These are phyloP conservation scores for Aptenodytes forsteri DNA, from an alignment of 2,113 vertebrate genomes.

Conservation along the genomic window DNA sequence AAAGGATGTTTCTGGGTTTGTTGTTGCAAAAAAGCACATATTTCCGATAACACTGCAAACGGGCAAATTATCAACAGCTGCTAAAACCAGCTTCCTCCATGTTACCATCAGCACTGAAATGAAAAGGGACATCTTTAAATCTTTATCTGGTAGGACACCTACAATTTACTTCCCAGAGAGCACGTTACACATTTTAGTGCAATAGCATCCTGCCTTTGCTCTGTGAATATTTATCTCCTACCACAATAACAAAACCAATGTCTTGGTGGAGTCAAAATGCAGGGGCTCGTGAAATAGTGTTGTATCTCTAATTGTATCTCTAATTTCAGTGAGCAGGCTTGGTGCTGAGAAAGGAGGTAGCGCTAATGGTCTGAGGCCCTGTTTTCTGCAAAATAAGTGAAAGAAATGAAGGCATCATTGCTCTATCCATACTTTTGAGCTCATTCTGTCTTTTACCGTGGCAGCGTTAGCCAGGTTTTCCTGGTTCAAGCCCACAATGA, in stretches of 20 bases:
- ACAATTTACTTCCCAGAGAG: not conserved
- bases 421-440: not conserved
- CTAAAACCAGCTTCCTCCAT: not conserved
- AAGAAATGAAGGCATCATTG: not conserved
- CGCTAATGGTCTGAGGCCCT: not conserved
- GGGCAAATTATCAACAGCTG: constrained; percentile 30
- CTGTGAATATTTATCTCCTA: not conserved
- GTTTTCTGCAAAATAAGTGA: not conserved
- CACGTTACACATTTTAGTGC: not conserved
- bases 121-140: not conserved
- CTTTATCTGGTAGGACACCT: not conserved
- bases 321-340: not conserved
- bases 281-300: not conserved
- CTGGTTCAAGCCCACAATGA: not conserved
- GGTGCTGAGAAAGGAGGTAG: not conserved
- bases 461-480: not conserved
- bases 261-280: not conserved
- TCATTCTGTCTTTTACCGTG: not conserved
- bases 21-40: not conserved
- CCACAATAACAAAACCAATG: not conserved
- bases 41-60: not conserved
- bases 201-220: not conserved
- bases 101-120: not conserved
- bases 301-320: not conserved
- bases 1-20: not conserved